Evolutionary conservation across 2,113 vertebrate species (phyloP), one percentile per base, ranked within the genome.

Genomic region (Coptodon rendalli): DNA sequence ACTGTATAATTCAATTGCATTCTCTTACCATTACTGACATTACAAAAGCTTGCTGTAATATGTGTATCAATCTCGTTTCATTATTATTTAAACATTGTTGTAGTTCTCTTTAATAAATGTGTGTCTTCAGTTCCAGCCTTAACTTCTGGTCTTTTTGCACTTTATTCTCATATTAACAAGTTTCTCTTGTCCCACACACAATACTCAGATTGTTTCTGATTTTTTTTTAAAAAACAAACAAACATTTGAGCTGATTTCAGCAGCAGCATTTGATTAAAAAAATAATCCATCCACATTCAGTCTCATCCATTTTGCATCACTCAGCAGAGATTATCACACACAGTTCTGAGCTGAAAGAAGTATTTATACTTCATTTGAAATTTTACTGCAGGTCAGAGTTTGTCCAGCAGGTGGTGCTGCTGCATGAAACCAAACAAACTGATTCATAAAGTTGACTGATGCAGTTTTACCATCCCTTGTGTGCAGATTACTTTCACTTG

Each of bases 271-370:
- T 56, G 0, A 56, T 56, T 56, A n/a, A 0, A 56, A 52, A 52
- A 53, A 43, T 12, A 56, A 7, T 14, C 54, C 54, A 57, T 57
- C 54, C 24, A 27, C 54, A 57, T 14, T 14, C 12, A 57, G 4
- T 27, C 54, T 27, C 54, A 24, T 57, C 0, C 24, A 57, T 57
- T 57, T 57, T 4, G 3, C 12, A 57, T 27, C 54, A 0, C 54
- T 11, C 54, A 27, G 54, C 22, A 27, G 10, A 57, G 22, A 57
- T 57, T 22, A 57, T 27, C 12, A 57, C 22, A 57, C 54, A 5
- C 54, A 56, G 53, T 24, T 56, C 22, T 4, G 53, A 56, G 1
- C 22, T 1, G 53, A 56, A 56, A 24, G 3, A 56, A 56, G 13
- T 27, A 27, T 13, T 13, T 27, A 22, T 56, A 2, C 54, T 56